Base-by-base conservation (phyloP, 2,888 invertebrate genomes). In the Melieria crassipennis region DNA sequence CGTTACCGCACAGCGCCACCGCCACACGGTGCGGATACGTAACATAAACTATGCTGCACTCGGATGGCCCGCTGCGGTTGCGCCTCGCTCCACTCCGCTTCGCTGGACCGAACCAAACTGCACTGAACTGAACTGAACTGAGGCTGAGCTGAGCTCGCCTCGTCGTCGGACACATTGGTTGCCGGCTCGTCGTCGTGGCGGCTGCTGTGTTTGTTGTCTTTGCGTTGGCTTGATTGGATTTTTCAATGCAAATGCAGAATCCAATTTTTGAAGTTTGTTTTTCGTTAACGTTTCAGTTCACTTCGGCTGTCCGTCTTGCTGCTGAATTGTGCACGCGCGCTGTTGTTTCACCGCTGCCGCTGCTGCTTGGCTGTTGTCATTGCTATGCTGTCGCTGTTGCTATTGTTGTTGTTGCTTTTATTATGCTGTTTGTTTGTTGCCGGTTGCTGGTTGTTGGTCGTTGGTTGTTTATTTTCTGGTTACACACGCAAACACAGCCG, bases 231-330 rank as follows among this genome's bases (percentile, higher is more conserved):
- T 82, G 82, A 82, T 82, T 83, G 83, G 82, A 82, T 82, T 82
- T 82, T 78, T 80, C 82, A 80, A 81, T 82, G 82, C 83, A 82
- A 82, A 83, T 81, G 83, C 82, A 80, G 81, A 82, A 83, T 81
- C 82, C 82, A 82, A 83, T 82, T 82, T 82, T 83, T 82, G 78
- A 82, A 83, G 82, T 83, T 82, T 82, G 83, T 83, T 82, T 82
- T 83, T 80, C 83, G 81, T 81, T 82, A 82, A 80, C 80, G 78
- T 78, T 70, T 70, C 58, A 46, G 30, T 62, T 71, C 55, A 55
- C 43, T 45, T 30, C 62, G 16, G 16, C 55, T 61, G 50, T 9
- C 47, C 13, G 42, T 67, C 58, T 60, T 60, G 66, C 48, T 63
- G 56, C 60, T 65, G 9, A 61, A 57, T 70, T 47, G 48, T 46